Percentiles rank a stretch among this genome's conserved stretches.
Evolutionary conservation across 2,113 vertebrate genomes (phyloP).

Genomic region (Nothoprocta pentlandii): DNA sequence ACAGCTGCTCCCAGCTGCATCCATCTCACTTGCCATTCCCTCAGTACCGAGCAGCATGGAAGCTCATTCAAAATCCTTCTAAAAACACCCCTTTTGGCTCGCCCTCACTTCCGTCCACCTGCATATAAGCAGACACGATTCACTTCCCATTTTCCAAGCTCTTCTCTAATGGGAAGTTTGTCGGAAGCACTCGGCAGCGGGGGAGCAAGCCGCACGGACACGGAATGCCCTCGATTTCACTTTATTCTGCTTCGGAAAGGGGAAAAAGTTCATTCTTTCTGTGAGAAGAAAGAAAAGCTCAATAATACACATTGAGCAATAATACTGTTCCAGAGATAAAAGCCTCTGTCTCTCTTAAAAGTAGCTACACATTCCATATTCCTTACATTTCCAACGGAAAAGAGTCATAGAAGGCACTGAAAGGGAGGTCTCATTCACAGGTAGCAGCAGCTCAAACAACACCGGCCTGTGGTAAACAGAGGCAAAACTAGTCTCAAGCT

Average conservation of each 20-base stretch:
- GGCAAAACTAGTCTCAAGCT: neutral
- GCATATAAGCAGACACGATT: neutral
- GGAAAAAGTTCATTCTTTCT: no score
- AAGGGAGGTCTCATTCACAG: neutral
- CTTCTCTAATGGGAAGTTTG: neutral
- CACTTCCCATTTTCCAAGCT: neutral
- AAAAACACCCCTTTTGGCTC: neutral
- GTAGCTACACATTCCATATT: neutral
- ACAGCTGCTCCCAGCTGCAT: neutral
- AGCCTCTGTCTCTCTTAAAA: neutral
- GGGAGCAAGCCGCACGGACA: no score
- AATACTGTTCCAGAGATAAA: neutral
- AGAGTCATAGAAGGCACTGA: neutral
- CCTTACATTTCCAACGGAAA: neutral
- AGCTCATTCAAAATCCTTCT: neutral
- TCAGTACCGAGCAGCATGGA: accelerated
- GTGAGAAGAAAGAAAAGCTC: neutral
- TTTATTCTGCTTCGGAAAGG: no score
- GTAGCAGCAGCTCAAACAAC: neutral
- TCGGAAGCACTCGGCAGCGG: neutral
- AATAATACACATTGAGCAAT: neutral
- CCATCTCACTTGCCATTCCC: accelerated
- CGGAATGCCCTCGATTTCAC: no score
- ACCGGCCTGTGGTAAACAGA: neutral
- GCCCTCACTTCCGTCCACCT: accelerated